A percentile compares a stretch with the other conserved stretches of the same genome.
Evolutionary conservation across 2,797 vertebrate genomes (phyloP).

Genomic region (Lagocephalus sceleratus): DNA sequence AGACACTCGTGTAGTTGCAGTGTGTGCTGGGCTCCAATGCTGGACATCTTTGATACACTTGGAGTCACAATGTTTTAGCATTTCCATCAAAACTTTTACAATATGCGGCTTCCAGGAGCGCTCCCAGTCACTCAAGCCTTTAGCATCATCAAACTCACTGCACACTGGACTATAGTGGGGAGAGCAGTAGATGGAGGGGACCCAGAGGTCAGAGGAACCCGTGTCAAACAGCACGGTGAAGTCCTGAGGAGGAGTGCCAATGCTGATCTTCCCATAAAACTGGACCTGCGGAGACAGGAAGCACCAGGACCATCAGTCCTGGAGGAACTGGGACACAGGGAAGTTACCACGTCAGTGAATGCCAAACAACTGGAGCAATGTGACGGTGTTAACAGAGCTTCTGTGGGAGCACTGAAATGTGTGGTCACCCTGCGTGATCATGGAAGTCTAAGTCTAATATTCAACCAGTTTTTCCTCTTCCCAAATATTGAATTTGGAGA

Average conservation of each 20-base stretch:
- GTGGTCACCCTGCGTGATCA: neutral
- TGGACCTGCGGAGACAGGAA: conserved; percentile 61
- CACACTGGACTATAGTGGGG: conserved; percentile 76
- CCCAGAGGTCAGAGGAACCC: conserved; percentile 83
- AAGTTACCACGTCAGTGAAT: too few relatives aligned
- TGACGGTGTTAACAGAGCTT: too few relatives aligned
- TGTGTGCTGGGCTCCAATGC: too few relatives aligned
- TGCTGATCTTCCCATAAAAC: conserved; percentile 77
- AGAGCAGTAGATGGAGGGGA: conserved; percentile 79
- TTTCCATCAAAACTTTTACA: too few relatives aligned
- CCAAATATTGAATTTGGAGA: conserved; percentile 6
- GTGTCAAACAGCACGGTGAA: conserved; percentile 84
- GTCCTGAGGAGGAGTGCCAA: conserved; percentile 75
- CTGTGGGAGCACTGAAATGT: neutral
- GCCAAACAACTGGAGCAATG: too few relatives aligned
- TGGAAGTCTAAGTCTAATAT: neutral
- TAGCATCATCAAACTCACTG: conserved; percentile 65
- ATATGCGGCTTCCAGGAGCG: too few relatives aligned
- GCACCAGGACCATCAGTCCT: neutral
- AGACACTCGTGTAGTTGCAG: too few relatives aligned
- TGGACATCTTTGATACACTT: too few relatives aligned
- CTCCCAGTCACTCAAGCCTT: neutral
- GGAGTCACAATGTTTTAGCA: too few relatives aligned
- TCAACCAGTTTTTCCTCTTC: neutral
- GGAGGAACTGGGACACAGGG: too few relatives aligned